A percentile compares a stretch with the other conserved stretches of the same genome.
Evolutionary conservation across 2,113 vertebrate genomes (phyloP).

Genomic region (Ageneiosus marmoratus): DNA sequence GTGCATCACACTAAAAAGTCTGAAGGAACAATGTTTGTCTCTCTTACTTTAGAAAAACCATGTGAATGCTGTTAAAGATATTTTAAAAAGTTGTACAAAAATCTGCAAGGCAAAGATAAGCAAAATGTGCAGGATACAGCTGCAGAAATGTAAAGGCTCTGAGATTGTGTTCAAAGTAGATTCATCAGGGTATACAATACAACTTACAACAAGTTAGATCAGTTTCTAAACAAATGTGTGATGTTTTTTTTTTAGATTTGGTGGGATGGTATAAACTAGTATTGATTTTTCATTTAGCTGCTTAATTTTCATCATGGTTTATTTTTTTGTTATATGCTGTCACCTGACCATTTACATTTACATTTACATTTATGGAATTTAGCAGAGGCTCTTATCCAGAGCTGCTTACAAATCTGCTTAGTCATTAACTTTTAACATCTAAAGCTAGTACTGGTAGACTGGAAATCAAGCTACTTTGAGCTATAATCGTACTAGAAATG

Average conservation of each 20-base stretch:
- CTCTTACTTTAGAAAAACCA: not conserved
- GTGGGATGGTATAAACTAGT: not conserved
- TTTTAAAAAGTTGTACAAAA: not conserved
- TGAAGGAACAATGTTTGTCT: not conserved
- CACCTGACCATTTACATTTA: too few species aligned
- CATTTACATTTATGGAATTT: too few species aligned
- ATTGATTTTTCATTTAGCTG: not conserved
- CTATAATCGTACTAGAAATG: too few species aligned
- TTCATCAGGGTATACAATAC: not conserved
- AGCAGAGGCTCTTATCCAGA: too few species aligned
- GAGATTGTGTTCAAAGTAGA: not conserved
- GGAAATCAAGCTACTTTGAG: too few species aligned
- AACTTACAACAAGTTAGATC: not conserved
- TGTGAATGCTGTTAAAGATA: not conserved
- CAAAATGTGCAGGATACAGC: not conserved
- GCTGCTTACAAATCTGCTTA: too few species aligned
- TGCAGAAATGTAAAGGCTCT: not conserved
- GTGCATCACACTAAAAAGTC: not conserved
- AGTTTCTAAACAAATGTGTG: not conserved
- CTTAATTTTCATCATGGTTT: not conserved
- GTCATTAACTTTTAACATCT: too few species aligned
- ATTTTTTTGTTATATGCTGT: not conserved
- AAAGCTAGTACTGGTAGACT: too few species aligned
- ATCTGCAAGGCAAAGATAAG: not conserved
- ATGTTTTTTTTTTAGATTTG: not conserved